These are phyloP conservation scores for Poeciliopsis gracilis DNA, from an alignment of 2,797 vertebrate species.

Conservation along the genomic window DNA sequence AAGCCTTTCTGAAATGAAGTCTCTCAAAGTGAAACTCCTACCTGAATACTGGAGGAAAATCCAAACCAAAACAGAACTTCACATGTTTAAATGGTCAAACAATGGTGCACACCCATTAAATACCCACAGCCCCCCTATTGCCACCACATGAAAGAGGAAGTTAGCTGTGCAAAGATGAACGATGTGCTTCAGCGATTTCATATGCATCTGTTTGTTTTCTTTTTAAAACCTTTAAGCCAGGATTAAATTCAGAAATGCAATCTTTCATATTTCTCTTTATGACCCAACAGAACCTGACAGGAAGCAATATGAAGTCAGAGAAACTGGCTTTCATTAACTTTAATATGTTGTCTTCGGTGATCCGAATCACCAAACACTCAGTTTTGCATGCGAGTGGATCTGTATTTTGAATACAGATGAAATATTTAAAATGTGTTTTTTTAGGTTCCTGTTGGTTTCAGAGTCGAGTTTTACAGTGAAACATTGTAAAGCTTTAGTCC, in stretches of 20 bases:
- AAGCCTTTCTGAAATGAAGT: slow-evolving; percentile 19
- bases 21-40: slow-evolving; percentile 32
- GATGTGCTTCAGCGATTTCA: background rate
- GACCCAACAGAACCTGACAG: background rate
- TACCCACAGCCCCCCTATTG: slow-evolving; percentile 8
- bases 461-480: background rate
- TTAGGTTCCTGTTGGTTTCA: background rate
- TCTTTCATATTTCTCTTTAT: background rate
- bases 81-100: slow-evolving; percentile 15
- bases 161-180: slow-evolving; percentile 21
- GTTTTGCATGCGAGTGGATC: background rate
- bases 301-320: background rate
- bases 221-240: slow-evolving; percentile 7
- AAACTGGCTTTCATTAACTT: background rate
- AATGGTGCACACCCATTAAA: slow-evolving; percentile 23
- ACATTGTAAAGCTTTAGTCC: background rate
- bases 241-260: background rate
- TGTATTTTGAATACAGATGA: background rate
- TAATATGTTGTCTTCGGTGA: background rate
- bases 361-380: background rate
- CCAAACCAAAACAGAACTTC: slow-evolving; percentile 19
- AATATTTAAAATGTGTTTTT: background rate
- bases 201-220: slow-evolving; percentile 9
- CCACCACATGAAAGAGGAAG: slow-evolving; percentile 25
- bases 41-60: slow-evolving; percentile 22